Conservation (phyloP, 2,797 vertebrate genomes). For the Florisuga fusca region DNA sequence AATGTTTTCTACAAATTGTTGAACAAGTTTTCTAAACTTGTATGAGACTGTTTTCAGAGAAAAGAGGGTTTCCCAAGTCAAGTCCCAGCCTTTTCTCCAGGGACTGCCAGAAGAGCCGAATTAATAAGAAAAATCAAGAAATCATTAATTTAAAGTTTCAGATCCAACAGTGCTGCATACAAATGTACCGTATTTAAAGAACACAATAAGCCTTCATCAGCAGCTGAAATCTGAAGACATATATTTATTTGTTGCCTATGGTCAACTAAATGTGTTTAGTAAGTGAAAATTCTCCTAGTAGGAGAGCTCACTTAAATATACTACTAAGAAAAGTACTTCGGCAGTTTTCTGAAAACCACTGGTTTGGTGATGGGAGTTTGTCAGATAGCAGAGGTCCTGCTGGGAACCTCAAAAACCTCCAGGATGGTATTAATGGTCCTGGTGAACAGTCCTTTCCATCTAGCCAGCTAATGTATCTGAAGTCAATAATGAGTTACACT, state of each 20-base stretch:
- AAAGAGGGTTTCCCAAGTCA: not conserved
- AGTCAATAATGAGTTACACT: constrained; percentile 68
- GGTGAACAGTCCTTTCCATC: constrained; percentile 36
- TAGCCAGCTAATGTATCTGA: constrained; percentile 45
- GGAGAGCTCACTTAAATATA: not conserved
- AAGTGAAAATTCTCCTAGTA: not conserved
- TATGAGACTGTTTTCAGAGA: not conserved
- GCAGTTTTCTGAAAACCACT: not conserved
- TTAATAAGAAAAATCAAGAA: not conserved
- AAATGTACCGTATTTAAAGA: not conserved
- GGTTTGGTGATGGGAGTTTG: not conserved
- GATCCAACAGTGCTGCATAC: not conserved
- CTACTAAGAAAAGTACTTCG: not conserved
- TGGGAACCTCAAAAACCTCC: not conserved
- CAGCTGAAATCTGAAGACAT: not conserved
- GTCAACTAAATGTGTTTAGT: not conserved
- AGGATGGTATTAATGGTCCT: constrained; percentile 19
- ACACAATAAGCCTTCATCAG: not conserved
- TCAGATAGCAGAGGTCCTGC: constrained; percentile 4
- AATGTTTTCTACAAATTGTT: not conserved
- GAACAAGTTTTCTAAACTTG: not conserved
- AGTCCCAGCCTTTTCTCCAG: not conserved
- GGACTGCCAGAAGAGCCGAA: not conserved
- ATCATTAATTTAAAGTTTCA: not conserved
- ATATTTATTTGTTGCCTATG: not conserved